These are phyloP conservation scores for Nothoprocta pentlandii DNA, from an alignment of 2,113 vertebrate genomes.

Conservation along the genomic window DNA sequence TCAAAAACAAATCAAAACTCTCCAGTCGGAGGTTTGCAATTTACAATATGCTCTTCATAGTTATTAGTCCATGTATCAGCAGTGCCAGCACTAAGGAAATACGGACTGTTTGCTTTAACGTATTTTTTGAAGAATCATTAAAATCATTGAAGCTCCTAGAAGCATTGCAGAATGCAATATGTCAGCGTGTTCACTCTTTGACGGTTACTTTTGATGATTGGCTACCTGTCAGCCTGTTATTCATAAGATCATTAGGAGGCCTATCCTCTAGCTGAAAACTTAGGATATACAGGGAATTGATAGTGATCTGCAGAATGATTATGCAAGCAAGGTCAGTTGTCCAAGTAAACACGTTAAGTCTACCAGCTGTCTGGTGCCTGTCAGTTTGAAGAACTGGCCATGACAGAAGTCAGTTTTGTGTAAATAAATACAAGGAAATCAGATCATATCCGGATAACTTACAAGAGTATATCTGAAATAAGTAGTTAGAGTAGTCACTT, in stretches of 20 bases:
- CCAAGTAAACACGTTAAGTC: conserved; percentile 36
- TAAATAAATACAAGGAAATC: background rate
- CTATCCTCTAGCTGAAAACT: conserved; percentile 38
- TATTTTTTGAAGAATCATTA: background rate
- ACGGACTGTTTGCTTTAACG: background rate
- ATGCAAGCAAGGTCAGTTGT: background rate
- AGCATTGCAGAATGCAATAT: background rate
- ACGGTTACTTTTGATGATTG: background rate
- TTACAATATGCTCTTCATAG: background rate
- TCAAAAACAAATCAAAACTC: background rate
- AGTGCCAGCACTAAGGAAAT: background rate
- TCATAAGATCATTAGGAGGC: conserved; percentile 18
- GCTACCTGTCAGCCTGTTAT: background rate
- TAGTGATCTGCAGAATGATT: background rate
- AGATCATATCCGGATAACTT: background rate
- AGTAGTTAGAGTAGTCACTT: background rate
- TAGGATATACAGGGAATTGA: background rate
- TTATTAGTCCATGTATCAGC: background rate
- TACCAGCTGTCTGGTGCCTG: conserved; percentile 31
- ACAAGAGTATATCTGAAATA: background rate
- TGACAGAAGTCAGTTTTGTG: conserved; percentile 8
- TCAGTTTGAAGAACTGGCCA: background rate
- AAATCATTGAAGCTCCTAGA: background rate
- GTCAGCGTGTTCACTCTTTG: background rate
- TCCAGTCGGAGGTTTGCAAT: background rate